Percentiles rank a stretch among this genome's conserved stretches.
Evolutionary conservation across 2,888 invertebrate species (phyloP).

Genomic region (Cheilosia variabilis): DNA sequence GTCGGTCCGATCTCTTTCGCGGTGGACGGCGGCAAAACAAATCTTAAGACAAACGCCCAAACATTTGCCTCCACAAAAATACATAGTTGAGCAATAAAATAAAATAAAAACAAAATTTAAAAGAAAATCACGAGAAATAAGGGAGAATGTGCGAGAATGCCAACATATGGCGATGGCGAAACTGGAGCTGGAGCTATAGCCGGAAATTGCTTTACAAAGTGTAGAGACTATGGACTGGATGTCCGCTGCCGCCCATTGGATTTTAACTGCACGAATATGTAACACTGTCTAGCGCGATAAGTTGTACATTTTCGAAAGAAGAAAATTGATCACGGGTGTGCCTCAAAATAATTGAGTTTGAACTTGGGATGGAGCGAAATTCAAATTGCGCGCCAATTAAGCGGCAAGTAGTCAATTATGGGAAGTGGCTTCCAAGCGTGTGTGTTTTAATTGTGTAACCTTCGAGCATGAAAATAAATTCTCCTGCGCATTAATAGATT

Average conservation of each 20-base stretch:
- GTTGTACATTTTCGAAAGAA: neutral
- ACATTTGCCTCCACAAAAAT: constrained; percentile 42
- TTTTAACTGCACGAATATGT: too few relatives aligned
- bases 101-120: too few relatives aligned
- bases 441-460: too few relatives aligned
- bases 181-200: constrained; percentile 9
- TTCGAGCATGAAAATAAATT: too few relatives aligned
- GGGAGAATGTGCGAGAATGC: constrained; percentile 32
- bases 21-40: neutral
- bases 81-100: constrained; percentile 10
- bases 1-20: too few relatives aligned
- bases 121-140: constrained; percentile 14
- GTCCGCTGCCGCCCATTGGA: too few relatives aligned
- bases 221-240: too few relatives aligned
- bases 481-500: too few relatives aligned
- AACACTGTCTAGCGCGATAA: too few relatives aligned
- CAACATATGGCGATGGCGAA: constrained; percentile 53
- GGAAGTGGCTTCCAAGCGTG: too few relatives aligned
- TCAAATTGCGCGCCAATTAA: neutral
- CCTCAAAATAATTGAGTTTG: neutral
- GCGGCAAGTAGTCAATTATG: too few relatives aligned
- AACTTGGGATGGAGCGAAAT: neutral
- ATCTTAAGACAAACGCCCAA: constrained; percentile 25
- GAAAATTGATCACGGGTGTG: neutral
- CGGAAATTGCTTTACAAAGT: constrained; percentile 54